phyloP scores from a whole-genome alignment of 2,888 invertebrate genomes.

The Antheraea assamensis region DNA sequence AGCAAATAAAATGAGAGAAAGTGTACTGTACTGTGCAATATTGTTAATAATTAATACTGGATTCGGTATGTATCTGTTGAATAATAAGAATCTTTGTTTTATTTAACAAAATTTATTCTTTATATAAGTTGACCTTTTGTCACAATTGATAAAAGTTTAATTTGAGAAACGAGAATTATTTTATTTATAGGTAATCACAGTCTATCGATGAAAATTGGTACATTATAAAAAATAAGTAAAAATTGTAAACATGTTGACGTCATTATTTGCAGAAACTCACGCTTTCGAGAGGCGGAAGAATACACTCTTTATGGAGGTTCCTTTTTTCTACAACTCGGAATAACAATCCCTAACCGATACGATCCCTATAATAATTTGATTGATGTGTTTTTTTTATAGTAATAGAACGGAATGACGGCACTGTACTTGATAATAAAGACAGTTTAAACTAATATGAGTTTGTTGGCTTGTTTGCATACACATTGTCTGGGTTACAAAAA shows the following conservation, averaged over 20 bases:
- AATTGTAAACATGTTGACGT: neutral
- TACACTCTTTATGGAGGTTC: neutral
- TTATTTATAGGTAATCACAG: neutral
- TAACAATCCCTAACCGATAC: too few species aligned
- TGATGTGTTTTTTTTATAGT: too few species aligned
- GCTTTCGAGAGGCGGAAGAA: neutral
- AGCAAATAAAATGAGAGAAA: constrained; percentile 9
- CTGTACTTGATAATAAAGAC: too few species aligned
- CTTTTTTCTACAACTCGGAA: neutral
- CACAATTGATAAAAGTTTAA: neutral
- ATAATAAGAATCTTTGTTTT: neutral
- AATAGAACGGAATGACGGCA: too few species aligned
- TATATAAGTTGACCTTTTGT: constrained; percentile 1
- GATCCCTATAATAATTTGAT: neutral
- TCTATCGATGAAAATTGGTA: neutral
- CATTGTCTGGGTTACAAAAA: too few species aligned
- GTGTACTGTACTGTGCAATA: constrained; percentile 5
- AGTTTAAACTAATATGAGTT: too few species aligned
- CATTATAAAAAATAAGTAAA: neutral
- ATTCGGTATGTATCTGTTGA: constrained; percentile 7
- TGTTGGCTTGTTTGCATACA: too few species aligned
- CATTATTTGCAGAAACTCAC: neutral
- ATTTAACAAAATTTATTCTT: neutral
- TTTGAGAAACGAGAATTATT: neutral
- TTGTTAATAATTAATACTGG: neutral